Evolutionary conservation across 2,797 vertebrate species (phyloP), one percentile per base, ranked within the genome.

Genomic region (Argya squamiceps): DNA sequence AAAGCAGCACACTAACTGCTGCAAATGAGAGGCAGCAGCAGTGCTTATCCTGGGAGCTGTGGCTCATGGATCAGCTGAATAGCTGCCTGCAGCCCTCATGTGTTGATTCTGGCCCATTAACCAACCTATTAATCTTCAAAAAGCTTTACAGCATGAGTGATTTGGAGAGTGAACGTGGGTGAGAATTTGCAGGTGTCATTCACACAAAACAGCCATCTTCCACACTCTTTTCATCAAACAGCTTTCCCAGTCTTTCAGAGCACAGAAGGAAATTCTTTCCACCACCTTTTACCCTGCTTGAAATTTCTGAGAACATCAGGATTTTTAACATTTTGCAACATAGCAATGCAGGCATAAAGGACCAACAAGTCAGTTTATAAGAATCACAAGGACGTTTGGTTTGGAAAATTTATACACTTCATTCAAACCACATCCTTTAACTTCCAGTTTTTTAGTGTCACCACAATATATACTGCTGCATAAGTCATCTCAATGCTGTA

Each of bases 131-230:
- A 89, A 93, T 96, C 94, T 94, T 95, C 82, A 92, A 82, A 92
- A 96, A 94, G 62, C 74, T 96, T 86, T 84, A 88, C 91, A 65
- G 58, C 56, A 43, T 1, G 20, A 92, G 76, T 84, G 88, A 64
- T 86, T 88, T 50, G 65, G 69, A 73, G 69, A 86, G 55, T 53
- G 79, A 88, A 73, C n/a, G 53, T 79, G 92, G 77, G 85, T 94
- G 96, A 96, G 94, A 94, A 95, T 92, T 93, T 93, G 88, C 95
- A 94, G 94, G 88, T 91, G 94, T 93, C 89, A 70, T 84, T 96
- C 94, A 86, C 74, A 71, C 52, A 89, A 46, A 56, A 59, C 63
- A 95, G 83, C 76, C 80, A 73, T 93, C 87, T 82, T 89, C 75
- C 49, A 36, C 2, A 4, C 36, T 55, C 41, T 73, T 92, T 95